Evolutionary conservation across 2,113 vertebrate species (phyloP), one percentile per base, ranked within the genome.

Genomic region (Callaeas wilsoni): DNA sequence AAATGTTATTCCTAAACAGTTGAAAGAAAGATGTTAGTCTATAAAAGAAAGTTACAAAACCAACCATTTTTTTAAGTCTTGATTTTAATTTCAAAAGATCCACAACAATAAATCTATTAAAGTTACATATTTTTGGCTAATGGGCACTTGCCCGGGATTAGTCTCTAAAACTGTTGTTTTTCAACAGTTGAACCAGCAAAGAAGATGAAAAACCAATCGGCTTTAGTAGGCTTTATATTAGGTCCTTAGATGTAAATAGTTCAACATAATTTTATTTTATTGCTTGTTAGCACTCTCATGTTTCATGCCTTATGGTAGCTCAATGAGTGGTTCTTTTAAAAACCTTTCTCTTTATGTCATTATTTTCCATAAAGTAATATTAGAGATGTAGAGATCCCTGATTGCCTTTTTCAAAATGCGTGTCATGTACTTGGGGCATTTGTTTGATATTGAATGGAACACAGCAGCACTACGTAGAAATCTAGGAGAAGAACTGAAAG

Each of bases 401-500:
- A 89, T 75, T 97, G 76, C 86, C 76, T 90, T 92, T 97, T 81
- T 90, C 56, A 93, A 87, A 94, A 86, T 68, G 25, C 35, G 0
- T 84, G 47, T 92, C 64, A 68, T 68, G 57, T 77, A 87, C 93
- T 96, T 92, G 86, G 47, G 64, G 73, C 22, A 89, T 90, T 97
- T 95, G 86, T 97, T 90, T 90, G 89, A 33, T 46, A n/a, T n/a
- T 97, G 88, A 96, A 95, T 53, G 76, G 67, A 96, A 71, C 93
- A 69, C 90, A 94, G 90, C 79, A 90, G 86, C 92, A 35, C 47
- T 75, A 60, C 79, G 67, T 95, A 64, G 80, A 81, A 93, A 94
- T 71, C 44, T 26, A 80, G 79, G 67, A 88, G 65, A 83, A 85
- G 88, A 95, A 87, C 76, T 91, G 63, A 96, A 94, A 73, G 91